Base-by-base conservation (phyloP, 2,113 vertebrate genomes). In the Egretta garzetta region DNA sequence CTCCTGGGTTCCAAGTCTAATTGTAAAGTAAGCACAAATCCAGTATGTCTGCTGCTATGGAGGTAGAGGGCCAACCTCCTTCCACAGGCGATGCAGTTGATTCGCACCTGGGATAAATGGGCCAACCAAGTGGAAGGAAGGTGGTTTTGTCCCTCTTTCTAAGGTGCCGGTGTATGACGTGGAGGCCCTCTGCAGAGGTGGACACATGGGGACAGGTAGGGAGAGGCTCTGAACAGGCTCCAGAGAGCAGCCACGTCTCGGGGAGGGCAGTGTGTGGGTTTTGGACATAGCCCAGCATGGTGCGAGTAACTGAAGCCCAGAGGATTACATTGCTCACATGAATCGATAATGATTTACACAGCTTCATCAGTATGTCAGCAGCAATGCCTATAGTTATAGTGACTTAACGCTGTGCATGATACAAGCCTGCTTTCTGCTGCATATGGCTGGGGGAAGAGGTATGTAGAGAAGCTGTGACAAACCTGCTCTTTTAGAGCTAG, bases 11-110 rank as follows among this genome's bases (percentile, higher is more conserved):
- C 95, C 96, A 94, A 95, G 83, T 84, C 26, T 70, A 93, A 96
- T 79, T 96, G 91, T 92, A 76, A 96, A 95, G 80, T 91, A 96
- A 96, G 91, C 90, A 94, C 68, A 92, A 90, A 82, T 79, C 30
- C 72, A 71, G 41, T 23, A 21, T 47, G 49, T 43, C 68, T 81
- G 80, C 35, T 13, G 33, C 70, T 30, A 22, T 0, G 4, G 80
- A 74, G 66, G 39, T 24, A 4, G 55, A 81, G 47, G 59, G 17
- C 71, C 80, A 80, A 9, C 32, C n/a, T 76, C 50, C 39, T 95
- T 33, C 59, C 32, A 30, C 8, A 8, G 10, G 22, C 0, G 0
- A 4, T 23, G 43, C n/a, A 0, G 0, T n/a, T 43, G 59, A 45
- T 84, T 87, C 4, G 0, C 70, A 88, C 84, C 77, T 94, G 93